Base-by-base conservation (phyloP, 2,797 vertebrate genomes). In the Neoniphon sammara region DNA sequence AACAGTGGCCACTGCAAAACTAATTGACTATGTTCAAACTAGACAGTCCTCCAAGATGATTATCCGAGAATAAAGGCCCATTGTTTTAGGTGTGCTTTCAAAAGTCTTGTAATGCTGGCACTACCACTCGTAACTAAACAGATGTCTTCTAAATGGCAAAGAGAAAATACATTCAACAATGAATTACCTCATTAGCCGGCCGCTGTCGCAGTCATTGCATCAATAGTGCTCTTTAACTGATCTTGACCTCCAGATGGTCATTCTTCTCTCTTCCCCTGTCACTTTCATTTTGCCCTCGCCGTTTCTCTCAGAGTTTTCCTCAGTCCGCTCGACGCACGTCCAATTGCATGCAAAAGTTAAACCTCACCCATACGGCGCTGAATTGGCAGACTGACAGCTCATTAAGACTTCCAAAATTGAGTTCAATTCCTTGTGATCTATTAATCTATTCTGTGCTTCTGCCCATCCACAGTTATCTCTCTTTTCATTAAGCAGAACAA, bases 401-500 rank as follows among this genome's bases (percentile, higher is more conserved):
- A 93, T 94, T 94, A 93, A 64, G 64, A 83, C 83, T 87, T 85
- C 78, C 69, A 83, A 89, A 80, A 92, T 82, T 82, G 83, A 92
- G 91, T 93, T 92, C 86, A 92, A 73, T 88, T 90, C 79, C 58
- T 62, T 81, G 83, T 83, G 83, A 93, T 92, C 89, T 92, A 89
- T 92, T 93, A 88, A 93, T 94, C 89, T 92, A 81, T 86, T 85
- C 81, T 61, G 69, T 70, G 78, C 80, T 65, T 78, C 81, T 69
- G 81, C 85, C 68, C 30, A 79, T 87, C 82, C 66, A 46, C 72
- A 65, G 56, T 82, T 78, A 76, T 87, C 78, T 87, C 83, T 86
- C 82, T 78, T 89, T 89, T 92, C 89, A 92, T 92, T 92, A 92
- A 80, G 80, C 80, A 83, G 90, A 93, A 93, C 87, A 93, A 94